These are phyloP conservation scores for Gasteruption jaculator DNA, from an alignment of 2,888 invertebrate genomes.

Conservation along the genomic window DNA sequence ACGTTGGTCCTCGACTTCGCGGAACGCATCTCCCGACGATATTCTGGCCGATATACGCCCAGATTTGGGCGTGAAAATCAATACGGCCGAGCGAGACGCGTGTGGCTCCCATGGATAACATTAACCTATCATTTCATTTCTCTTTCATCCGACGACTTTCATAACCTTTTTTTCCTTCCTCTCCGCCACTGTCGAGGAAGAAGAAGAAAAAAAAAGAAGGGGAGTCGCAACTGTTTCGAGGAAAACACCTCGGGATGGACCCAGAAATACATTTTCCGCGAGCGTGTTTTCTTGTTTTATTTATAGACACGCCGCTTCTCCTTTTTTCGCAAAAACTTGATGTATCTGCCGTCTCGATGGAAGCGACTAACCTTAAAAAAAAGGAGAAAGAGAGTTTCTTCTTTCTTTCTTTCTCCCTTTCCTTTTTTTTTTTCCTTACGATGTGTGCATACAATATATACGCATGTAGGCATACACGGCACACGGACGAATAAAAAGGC, in stretches of 20 bases:
- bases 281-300: too few species aligned
- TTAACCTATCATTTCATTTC: conserved; percentile 36
- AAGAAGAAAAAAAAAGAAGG: too few species aligned
- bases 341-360: conserved; percentile 13
- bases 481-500: neutral
- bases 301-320: conserved; percentile 33
- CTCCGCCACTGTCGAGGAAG: neutral
- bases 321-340: conserved; percentile 20
- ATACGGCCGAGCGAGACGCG: conserved; percentile 36
- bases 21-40: conserved; percentile 12
- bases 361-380: too few species aligned
- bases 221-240: too few species aligned
- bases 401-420: too few species aligned
- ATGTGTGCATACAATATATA: too few species aligned
- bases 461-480: neutral
- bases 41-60: conserved; percentile 26
- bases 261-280: too few species aligned
- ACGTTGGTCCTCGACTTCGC: conserved; percentile 15
- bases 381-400: conserved; percentile 14
- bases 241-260: too few species aligned
- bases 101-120: conserved; percentile 35
- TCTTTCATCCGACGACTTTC: conserved; percentile 1
- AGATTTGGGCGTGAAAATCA: conserved; percentile 48
- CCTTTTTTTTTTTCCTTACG: too few species aligned
- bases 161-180: conserved; percentile 2